Evolutionary conservation across 2,888 invertebrate species (phyloP).

Genomic region (Pristionchus arcanus): DNA sequence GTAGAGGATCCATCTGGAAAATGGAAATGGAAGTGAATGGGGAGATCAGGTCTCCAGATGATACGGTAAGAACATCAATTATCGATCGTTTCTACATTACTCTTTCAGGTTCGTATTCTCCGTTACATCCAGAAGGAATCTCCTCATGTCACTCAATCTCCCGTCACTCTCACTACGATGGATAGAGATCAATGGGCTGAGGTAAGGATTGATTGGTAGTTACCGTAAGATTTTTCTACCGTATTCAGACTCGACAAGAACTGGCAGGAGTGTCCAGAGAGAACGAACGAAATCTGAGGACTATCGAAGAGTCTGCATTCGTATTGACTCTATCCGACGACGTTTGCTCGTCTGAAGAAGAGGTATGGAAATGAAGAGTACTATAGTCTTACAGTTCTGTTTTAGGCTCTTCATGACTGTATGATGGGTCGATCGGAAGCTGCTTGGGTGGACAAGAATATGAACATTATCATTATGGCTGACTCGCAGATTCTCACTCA

Average conservation of each 20-base stretch:
- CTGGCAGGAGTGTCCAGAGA: constrained; percentile 1
- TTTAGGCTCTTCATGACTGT: constrained; percentile 80
- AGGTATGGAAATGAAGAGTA: constrained; percentile 4
- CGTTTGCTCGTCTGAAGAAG: constrained; percentile 6
- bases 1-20: constrained; percentile 82
- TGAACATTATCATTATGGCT: constrained; percentile 74
- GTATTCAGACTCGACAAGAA: constrained; percentile 32
- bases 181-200: constrained; percentile 67
- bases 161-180: constrained; percentile 63
- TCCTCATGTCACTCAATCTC: constrained; percentile 57
- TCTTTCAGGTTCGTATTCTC: constrained; percentile 57
- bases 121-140: constrained; percentile 61
- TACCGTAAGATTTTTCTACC: background rate
- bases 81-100: background rate
- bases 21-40: constrained; percentile 59
- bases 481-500: constrained; percentile 79
- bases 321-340: constrained; percentile 46
- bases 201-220: constrained; percentile 53
- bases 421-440: constrained; percentile 82
- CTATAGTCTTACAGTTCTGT: background rate
- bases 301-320: constrained; percentile 53
- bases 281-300: constrained; percentile 51
- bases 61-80: constrained; percentile 15
- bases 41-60: constrained; percentile 53
- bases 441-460: constrained; percentile 84